Evolutionary conservation across 2,888 invertebrate species (phyloP).

Genomic region (Drosophila meridiana): DNA sequence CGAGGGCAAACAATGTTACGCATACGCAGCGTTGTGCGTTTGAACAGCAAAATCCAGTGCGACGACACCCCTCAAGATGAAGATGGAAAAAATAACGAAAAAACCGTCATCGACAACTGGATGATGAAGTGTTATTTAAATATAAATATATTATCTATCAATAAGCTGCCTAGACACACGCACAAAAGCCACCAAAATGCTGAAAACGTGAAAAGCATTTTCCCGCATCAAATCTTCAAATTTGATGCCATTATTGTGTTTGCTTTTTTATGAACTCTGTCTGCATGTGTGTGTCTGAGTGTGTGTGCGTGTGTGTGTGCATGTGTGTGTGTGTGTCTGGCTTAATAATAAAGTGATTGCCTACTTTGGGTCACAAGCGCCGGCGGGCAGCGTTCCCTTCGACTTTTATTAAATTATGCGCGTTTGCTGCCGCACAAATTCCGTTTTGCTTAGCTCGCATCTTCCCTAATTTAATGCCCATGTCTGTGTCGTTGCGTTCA

Average conservation of each 20-base stretch:
- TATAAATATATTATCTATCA: constrained; percentile 80
- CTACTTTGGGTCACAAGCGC: constrained; percentile 47
- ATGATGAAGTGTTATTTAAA: constrained; percentile 80
- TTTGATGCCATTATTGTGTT: constrained; percentile 72
- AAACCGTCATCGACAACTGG: constrained; percentile 46
- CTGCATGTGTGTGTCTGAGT: constrained; percentile 4
- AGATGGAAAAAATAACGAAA: neutral
- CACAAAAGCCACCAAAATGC: constrained; percentile 44
- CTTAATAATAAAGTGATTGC: constrained; percentile 74
- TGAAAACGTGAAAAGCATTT: constrained; percentile 68
- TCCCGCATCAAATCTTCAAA: constrained; percentile 73
- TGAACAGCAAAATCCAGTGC: constrained; percentile 10
- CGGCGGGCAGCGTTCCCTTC: constrained; percentile 29
- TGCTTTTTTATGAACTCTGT: constrained; percentile 59
- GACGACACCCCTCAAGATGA: neutral
- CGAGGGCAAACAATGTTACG: constrained; percentile 71
- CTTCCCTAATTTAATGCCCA: constrained; percentile 33
- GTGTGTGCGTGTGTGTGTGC: constrained; percentile 4
- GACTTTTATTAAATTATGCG: constrained; percentile 71
- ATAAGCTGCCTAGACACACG: constrained; percentile 60
- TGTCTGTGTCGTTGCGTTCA: neutral
- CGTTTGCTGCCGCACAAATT: constrained; percentile 64
- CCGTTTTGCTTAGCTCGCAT: constrained; percentile 45
- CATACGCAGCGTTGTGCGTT: constrained; percentile 61
- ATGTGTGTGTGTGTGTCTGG: constrained; percentile 30